Evolutionary conservation across 2,797 vertebrate species (phyloP).

Genomic region (Falco berigora): DNA sequence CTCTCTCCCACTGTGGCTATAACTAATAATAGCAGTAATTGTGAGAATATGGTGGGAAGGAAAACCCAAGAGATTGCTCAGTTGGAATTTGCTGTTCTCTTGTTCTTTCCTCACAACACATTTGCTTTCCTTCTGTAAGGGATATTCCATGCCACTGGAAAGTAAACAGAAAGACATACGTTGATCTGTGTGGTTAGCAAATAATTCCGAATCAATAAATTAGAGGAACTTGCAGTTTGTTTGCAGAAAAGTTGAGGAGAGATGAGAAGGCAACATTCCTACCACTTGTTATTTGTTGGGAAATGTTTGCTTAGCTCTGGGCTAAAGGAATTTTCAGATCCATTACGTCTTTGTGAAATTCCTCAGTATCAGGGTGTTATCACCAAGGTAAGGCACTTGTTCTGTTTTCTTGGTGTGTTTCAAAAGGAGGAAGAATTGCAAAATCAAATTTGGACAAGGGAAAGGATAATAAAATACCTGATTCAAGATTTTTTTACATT

Average conservation of each 20-base stretch:
- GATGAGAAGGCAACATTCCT: background rate
- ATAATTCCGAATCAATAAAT: background rate
- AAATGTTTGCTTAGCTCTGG: background rate
- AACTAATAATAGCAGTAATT: constrained; percentile 45
- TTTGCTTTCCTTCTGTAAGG: background rate
- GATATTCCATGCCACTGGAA: background rate
- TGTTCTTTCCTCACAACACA: background rate
- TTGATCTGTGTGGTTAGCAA: background rate
- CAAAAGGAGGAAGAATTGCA: background rate
- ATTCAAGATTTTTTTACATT: background rate
- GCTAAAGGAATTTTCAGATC: background rate
- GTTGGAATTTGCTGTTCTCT: background rate
- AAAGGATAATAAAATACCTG: background rate
- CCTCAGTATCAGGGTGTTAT: background rate
- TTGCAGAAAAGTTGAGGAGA: background rate
- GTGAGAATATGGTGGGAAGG: constrained; percentile 51
- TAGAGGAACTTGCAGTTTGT: background rate
- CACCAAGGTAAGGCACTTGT: background rate
- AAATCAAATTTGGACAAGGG: background rate
- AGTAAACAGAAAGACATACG: background rate
- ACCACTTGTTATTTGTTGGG: background rate
- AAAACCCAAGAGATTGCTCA: constrained; percentile 34
- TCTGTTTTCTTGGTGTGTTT: background rate
- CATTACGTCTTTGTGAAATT: background rate
- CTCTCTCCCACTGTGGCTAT: constrained; percentile 12